These are phyloP conservation scores for Mylabris sibirica DNA, from an alignment of 2,888 invertebrate genomes.

Conservation along the genomic window DNA sequence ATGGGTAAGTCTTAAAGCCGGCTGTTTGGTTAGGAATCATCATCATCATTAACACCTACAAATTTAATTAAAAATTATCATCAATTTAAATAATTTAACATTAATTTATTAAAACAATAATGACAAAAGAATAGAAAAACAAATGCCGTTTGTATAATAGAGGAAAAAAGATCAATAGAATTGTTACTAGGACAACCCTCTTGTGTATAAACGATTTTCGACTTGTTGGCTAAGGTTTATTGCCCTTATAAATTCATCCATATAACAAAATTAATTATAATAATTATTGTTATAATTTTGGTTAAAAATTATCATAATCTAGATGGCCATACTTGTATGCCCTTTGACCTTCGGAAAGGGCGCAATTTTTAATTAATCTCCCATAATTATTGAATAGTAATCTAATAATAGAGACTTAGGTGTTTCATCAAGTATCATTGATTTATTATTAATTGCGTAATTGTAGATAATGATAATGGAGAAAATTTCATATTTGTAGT, in stretches of 20 bases:
- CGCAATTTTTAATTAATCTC: background rate
- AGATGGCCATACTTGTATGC: background rate
- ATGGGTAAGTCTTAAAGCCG: slow-evolving; percentile 51
- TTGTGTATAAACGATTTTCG: background rate
- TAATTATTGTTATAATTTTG: slow-evolving; percentile 9
- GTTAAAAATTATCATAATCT: background rate
- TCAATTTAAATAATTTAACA: slow-evolving; percentile 21
- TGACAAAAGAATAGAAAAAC: background rate
- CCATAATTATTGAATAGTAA: background rate
- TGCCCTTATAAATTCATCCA: background rate
- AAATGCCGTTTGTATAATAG: background rate
- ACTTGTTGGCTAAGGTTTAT: slow-evolving; percentile 23
- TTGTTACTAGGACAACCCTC: slow-evolving; percentile 35
- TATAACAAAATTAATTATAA: slow-evolving; percentile 4
- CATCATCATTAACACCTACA: slow-evolving; percentile 19
- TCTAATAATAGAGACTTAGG: background rate
- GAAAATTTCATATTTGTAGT: background rate
- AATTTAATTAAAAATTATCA: slow-evolving; percentile 20
- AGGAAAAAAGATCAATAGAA: slow-evolving; percentile 23
- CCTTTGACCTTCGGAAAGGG: background rate
- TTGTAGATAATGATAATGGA: background rate
- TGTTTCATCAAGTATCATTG: background rate
- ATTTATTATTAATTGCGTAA: background rate
- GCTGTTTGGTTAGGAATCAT: slow-evolving; percentile 34
- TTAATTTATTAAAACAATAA: background rate